A percentile compares a stretch with the other conserved stretches of the same genome.
Conservation (phyloP, 2,888 invertebrate genomes). For the Coleophora flavipennella region DNA sequence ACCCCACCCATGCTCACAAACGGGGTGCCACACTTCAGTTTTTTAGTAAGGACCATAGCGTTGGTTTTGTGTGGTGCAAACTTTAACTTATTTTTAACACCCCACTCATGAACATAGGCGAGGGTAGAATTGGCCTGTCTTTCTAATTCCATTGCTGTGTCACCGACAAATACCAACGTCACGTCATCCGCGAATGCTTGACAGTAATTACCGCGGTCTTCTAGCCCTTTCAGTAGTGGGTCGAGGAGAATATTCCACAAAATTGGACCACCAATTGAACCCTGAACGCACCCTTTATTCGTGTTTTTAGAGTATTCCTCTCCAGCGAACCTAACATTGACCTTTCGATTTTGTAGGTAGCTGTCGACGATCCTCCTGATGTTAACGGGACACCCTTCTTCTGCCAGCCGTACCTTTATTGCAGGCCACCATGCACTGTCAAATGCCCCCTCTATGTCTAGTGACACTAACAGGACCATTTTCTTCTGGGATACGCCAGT, state of each 20-base stretch:
- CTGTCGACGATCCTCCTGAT: conserved; percentile 4
- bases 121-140: conserved; percentile 6
- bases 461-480: conserved; percentile 3
- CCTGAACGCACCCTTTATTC: conserved; percentile 11
- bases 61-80: conserved; percentile 10
- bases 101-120: conserved; percentile 9
- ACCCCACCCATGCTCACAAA: conserved; percentile 10
- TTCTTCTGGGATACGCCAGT: not conserved
- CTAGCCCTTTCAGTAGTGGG: conserved; percentile 4
- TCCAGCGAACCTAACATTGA: not conserved
- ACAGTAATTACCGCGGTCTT: not conserved
- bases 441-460: conserved; percentile 13
- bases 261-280: conserved; percentile 12
- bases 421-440: conserved; percentile 11
- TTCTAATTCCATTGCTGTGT: conserved; percentile 6
- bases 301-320: not conserved
- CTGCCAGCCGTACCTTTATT: conserved; percentile 5
- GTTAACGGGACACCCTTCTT: conserved; percentile 7
- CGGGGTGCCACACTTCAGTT: conserved; percentile 9
- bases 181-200: conserved; percentile 13
- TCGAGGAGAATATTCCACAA: conserved; percentile 13
- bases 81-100: conserved; percentile 9
- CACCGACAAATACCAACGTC: conserved; percentile 5
- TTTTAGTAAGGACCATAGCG: conserved; percentile 8
- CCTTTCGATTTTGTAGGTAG: conserved; percentile 3